These are phyloP conservation scores for Antitype chi DNA, from an alignment of 2,888 invertebrate species.

Conservation along the genomic window DNA sequence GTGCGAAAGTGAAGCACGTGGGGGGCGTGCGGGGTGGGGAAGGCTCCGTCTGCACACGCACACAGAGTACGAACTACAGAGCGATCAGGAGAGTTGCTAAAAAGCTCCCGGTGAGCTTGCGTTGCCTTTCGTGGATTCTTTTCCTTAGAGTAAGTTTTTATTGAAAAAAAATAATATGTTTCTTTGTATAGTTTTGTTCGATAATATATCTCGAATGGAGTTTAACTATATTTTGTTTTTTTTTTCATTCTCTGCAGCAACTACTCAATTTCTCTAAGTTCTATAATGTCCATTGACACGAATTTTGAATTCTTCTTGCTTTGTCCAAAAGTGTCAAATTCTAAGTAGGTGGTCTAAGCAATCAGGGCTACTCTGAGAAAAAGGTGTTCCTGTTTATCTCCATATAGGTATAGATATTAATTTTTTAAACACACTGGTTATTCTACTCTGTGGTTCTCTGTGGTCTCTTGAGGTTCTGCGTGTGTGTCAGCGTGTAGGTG, in stretches of 20 bases:
- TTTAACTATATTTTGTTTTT: neutral
- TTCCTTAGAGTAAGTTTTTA: neutral
- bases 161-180: neutral
- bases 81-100: constrained; percentile 17
- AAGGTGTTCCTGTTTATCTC: constrained; percentile 24
- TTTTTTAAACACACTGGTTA: constrained; percentile 55
- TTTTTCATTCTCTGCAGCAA: neutral
- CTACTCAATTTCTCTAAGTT: neutral
- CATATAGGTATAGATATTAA: constrained; percentile 35
- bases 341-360: constrained; percentile 36
- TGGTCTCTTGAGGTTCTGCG: constrained; percentile 24
- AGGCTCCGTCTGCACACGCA: constrained; percentile 65
- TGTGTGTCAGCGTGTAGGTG: constrained; percentile 60
- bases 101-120: constrained; percentile 34
- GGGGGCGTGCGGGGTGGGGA: constrained; percentile 63
- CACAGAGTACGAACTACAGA: constrained; percentile 61
- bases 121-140: constrained; percentile 23
- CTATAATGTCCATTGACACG: neutral
- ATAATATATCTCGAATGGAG: neutral
- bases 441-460: constrained; percentile 61
- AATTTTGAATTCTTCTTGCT: neutral
- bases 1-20: constrained; percentile 89
- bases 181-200: neutral
- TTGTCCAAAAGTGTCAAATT: constrained; percentile 14
- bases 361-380: constrained; percentile 18